Base-by-base conservation (phyloP, 2,113 vertebrate genomes). In the Oreochromis aureus region DNA sequence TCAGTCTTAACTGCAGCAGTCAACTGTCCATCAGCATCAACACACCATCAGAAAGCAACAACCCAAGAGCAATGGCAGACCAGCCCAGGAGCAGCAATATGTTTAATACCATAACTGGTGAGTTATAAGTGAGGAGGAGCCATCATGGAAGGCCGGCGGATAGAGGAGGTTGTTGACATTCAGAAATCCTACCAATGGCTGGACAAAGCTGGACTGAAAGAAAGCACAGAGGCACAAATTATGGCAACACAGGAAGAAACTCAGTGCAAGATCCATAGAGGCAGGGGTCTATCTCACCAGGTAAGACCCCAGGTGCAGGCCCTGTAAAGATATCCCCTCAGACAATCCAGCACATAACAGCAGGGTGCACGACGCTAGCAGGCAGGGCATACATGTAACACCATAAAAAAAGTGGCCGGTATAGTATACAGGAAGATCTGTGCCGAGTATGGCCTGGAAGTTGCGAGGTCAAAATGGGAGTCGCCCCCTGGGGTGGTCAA, bases 341-440 rank as follows among this genome's bases (percentile, higher is more conserved):
- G 54, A 24, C 22, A 56, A 56, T 56, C 54, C 54, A 56, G 54
- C 11, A 13, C 11, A 56, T 24, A 56, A 56, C 22, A 56, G 54
- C 3, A 7, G 11, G 12, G 54, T 56, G 22, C 6, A 56, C 2
- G 3, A 56, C 1, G 11, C 11, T 56, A 56, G 11, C 22, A 56
- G 54, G 54, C 6, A 55, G 4, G 18, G 0, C 32, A n/a, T 0
- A 5, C 2, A 66, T 66, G 6, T 0, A 3, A 66, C 10, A 7
- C 18, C 6, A 66, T 66, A 39, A 39, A 12, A 36, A 36, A n/a
- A 22, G 34, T n/a, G 19, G 4, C 5, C 5, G 5, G 4, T n/a
- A 66, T 66, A 66, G 10, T 39, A n/a, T n/a, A 13, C 61, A n/a
- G 6, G 34, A 66, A 39, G 10, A 66, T 39, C 59, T 36, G 3